Evolutionary conservation across 2,888 invertebrate genomes (phyloP).

Genomic region (Diaphora mendica): DNA sequence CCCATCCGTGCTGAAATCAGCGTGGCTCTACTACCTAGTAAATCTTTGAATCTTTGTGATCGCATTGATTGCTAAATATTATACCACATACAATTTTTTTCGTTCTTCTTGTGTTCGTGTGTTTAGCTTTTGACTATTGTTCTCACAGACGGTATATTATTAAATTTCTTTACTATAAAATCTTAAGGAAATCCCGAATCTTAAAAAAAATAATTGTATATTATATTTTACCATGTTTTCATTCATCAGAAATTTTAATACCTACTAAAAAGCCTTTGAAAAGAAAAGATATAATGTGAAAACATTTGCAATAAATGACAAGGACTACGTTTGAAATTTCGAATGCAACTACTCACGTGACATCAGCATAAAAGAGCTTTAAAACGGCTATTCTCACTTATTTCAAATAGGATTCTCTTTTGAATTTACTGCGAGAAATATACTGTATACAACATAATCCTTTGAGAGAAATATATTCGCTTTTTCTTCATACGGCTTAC

Average conservation of each 20-base stretch:
- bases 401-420: constrained; percentile 24
- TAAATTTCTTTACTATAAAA: no score
- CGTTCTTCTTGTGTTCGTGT: no score
- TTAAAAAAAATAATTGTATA: no score
- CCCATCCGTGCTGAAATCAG: no score
- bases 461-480: constrained; percentile 22
- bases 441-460: constrained; percentile 21
- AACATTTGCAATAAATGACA: constrained; percentile 39
- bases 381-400: constrained; percentile 34
- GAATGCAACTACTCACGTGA: constrained; percentile 41
- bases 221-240: neutral
- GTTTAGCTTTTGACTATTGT: no score
- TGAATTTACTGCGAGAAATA: constrained; percentile 17
- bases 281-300: constrained; percentile 30
- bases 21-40: no score
- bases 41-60: no score
- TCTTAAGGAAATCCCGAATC: no score
- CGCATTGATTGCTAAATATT: no score
- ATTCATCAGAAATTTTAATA: neutral
- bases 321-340: constrained; percentile 43
- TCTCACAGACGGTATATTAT: no score
- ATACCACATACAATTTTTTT: no score
- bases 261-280: constrained; percentile 27
- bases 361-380: constrained; percentile 44
- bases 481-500: constrained; percentile 19